Percentiles rank a stretch among this genome's conserved stretches.
phyloP scores from a whole-genome alignment of 2,797 vertebrate species.

The Enteromius thamalakanensis region DNA sequence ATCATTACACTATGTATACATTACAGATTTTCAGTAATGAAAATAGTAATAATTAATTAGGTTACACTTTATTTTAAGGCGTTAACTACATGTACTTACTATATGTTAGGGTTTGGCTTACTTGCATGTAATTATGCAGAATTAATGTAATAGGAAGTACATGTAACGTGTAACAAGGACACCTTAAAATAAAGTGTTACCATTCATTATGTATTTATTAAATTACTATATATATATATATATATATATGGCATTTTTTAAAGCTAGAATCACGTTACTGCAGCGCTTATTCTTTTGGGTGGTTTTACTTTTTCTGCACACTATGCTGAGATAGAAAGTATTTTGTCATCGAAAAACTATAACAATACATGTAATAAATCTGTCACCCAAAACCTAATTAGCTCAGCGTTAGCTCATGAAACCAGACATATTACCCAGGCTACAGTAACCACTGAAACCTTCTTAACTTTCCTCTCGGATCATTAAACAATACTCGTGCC shows the following conservation, averaged over 20 bases:
- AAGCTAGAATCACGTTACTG: not conserved
- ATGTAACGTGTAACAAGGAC: too few species aligned
- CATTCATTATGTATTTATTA: not conserved
- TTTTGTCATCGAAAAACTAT: not conserved
- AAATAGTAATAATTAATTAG: not conserved
- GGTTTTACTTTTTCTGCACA: not conserved
- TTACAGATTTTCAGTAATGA: not conserved
- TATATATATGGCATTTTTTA: too few species aligned
- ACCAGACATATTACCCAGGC: conserved; percentile 17
- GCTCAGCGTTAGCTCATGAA: conserved; percentile 3
- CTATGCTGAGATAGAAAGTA: not conserved
- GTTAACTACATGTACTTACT: too few species aligned
- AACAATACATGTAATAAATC: conserved; percentile 26
- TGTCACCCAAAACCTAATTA: conserved; percentile 12
- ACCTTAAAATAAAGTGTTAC: too few species aligned
- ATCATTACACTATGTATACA: not conserved
- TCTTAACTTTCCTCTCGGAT: conserved; percentile 28
- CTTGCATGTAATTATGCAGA: too few species aligned
- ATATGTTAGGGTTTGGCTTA: too few species aligned
- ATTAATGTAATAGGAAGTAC: too few species aligned
- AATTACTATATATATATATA: too few species aligned
- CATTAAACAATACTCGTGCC: conserved; percentile 40
- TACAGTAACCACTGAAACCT: conserved; percentile 11
- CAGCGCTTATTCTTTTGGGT: not conserved
- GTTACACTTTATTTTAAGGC: too few species aligned